Evolutionary conservation across 2,888 invertebrate genomes (phyloP).

Genomic region (Orthosia cruda): DNA sequence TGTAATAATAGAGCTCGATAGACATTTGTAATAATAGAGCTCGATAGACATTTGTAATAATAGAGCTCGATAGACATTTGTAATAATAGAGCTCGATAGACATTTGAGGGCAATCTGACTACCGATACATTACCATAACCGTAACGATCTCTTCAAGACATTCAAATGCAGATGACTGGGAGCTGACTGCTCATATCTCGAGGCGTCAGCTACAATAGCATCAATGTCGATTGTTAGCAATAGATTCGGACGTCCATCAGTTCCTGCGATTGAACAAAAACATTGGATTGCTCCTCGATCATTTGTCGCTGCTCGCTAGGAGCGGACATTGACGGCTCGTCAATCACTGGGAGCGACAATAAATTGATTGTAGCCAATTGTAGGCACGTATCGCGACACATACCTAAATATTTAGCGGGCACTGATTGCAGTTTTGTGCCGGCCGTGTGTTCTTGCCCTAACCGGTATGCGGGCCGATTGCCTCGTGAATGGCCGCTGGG

Average conservation of each 20-base stretch:
- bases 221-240: constrained; percentile 59
- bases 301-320: constrained; percentile 64
- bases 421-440: constrained; percentile 42
- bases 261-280: constrained; percentile 65
- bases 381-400: constrained; percentile 36
- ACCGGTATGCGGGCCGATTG: constrained; percentile 41
- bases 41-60: constrained; percentile 9
- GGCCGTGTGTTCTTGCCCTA: neutral
- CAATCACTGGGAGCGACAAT: constrained; percentile 59
- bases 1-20: constrained; percentile 15
- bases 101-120: constrained; percentile 32
- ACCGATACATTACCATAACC: constrained; percentile 42
- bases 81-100: constrained; percentile 24
- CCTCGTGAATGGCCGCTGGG: constrained; percentile 28
- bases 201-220: constrained; percentile 47
- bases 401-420: constrained; percentile 45
- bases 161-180: constrained; percentile 63
- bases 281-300: constrained; percentile 65
- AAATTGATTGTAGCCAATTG: constrained; percentile 62
- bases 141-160: constrained; percentile 41
- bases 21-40: constrained; percentile 15
- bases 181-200: constrained; percentile 44
- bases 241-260: constrained; percentile 55
- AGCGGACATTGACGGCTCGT: constrained; percentile 60
- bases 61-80: constrained; percentile 11